phyloP scores from a whole-genome alignment of 1,140 invertebrate species.

The Conopomorpha cramerella region DNA sequence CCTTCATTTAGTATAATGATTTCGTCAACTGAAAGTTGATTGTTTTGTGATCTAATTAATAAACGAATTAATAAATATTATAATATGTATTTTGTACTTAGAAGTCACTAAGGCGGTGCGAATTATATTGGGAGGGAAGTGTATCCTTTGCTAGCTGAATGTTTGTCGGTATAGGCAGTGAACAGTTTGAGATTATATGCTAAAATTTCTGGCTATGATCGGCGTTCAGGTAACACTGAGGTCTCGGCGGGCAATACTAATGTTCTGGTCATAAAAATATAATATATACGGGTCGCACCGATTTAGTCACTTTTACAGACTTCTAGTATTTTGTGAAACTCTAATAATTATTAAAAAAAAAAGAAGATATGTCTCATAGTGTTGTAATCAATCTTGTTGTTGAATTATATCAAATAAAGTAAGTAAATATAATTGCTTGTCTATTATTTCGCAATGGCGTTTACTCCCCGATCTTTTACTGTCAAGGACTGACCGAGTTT shows the following conservation, averaged over 20 bases:
- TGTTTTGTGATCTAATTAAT: constrained; percentile 48
- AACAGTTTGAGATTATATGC: neutral
- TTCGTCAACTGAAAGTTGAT: constrained; percentile 54
- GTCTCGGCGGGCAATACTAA: neutral
- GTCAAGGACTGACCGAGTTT: too few species aligned
- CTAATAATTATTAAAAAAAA: constrained; percentile 31
- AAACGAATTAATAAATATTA: constrained; percentile 43
- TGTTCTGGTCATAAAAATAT: neutral
- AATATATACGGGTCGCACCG: too few species aligned
- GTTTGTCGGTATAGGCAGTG: neutral
- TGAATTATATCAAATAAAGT: constrained; percentile 51
- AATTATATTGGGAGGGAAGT: neutral
- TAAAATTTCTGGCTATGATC: too few species aligned
- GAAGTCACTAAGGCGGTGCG: neutral
- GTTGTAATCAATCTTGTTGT: constrained; percentile 39
- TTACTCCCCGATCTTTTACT: too few species aligned
- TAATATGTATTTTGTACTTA: neutral
- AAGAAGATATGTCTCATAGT: constrained; percentile 40
- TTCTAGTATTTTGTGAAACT: neutral
- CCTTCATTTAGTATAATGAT: constrained; percentile 52
- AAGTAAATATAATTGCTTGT: constrained; percentile 20
- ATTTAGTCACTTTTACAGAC: neutral
- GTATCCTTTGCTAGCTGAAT: neutral
- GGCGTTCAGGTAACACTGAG: too few species aligned
- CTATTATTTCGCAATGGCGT: too few species aligned